Conservation (phyloP, 2,113 vertebrate genomes). For the Sigmodon hispidus region DNA sequence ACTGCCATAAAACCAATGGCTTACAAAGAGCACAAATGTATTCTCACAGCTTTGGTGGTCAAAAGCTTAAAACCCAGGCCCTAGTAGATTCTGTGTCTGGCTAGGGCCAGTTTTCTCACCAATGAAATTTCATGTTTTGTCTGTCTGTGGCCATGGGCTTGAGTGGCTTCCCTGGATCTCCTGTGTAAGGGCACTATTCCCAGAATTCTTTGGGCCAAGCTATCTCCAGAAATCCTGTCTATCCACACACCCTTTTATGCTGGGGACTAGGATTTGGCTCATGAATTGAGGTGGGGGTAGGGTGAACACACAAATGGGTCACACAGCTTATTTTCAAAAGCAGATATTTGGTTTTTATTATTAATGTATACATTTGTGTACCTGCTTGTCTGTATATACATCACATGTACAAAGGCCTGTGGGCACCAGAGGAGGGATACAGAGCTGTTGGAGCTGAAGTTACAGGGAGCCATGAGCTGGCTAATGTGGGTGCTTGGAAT, state of each 20-base stretch:
- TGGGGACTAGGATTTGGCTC: background rate
- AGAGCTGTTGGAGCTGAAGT: background rate
- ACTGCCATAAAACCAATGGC: background rate
- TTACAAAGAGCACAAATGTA: background rate
- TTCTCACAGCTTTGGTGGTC: background rate
- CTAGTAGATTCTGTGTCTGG: background rate
- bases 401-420: too few species aligned
- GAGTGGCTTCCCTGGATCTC: background rate
- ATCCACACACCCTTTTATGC: too few species aligned
- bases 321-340: background rate
- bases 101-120: background rate
- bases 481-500: background rate
- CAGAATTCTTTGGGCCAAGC: background rate
- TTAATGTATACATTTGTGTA: too few species aligned
- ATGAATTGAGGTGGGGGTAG: background rate
- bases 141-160: background rate
- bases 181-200: background rate
- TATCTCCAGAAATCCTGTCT: background rate
- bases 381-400: background rate
- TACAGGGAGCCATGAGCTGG: background rate
- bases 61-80: background rate
- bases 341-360: background rate
- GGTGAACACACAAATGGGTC: background rate
- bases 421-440: background rate
- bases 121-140: background rate